phyloP scores from a whole-genome alignment of 2,113 vertebrate genomes.

The Gambusia affinis region DNA sequence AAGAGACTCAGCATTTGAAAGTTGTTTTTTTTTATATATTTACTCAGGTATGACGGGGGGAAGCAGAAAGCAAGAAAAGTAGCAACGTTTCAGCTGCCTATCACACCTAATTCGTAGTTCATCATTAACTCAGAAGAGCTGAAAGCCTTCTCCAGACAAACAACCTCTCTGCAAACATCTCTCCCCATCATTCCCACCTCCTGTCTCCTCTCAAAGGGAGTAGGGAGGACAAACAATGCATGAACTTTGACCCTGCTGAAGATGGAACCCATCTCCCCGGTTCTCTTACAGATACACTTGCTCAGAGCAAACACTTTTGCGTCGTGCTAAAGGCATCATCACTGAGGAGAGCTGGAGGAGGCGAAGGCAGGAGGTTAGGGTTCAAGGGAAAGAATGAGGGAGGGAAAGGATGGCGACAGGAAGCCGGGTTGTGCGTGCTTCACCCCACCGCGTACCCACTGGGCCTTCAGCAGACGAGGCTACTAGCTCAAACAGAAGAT shows the following conservation, averaged over 20 bases:
- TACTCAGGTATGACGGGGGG: background rate
- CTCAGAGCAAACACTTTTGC: background rate
- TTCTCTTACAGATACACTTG: constrained; percentile 6
- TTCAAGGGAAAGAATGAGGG: constrained; percentile 74
- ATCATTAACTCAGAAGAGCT: constrained; percentile 59
- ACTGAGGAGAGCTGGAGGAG: background rate
- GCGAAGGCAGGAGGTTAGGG: constrained; percentile 58
- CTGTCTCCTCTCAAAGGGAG: constrained; percentile 26
- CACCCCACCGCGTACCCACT: constrained; percentile 27
- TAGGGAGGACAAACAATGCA: constrained; percentile 23
- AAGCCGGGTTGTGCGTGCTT: constrained; percentile 25
- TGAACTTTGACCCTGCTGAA: constrained; percentile 51
- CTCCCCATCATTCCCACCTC: constrained; percentile 42
- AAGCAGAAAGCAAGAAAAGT: constrained; percentile 21
- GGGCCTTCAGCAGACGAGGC: constrained; percentile 42
- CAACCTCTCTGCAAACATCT: constrained; percentile 68
- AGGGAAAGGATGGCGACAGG: constrained; percentile 38
- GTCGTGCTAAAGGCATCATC: constrained; percentile 40
- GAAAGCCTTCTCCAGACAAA: constrained; percentile 48
- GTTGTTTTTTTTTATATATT: background rate
- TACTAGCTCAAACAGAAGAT: constrained; percentile 39
- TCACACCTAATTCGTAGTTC: constrained; percentile 35
- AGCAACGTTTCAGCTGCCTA: constrained; percentile 20
- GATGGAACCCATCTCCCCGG: constrained; percentile 8
- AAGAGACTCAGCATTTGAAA: background rate